phyloP scores from a whole-genome alignment of 2,888 invertebrate species.

The Bellardia pandia region DNA sequence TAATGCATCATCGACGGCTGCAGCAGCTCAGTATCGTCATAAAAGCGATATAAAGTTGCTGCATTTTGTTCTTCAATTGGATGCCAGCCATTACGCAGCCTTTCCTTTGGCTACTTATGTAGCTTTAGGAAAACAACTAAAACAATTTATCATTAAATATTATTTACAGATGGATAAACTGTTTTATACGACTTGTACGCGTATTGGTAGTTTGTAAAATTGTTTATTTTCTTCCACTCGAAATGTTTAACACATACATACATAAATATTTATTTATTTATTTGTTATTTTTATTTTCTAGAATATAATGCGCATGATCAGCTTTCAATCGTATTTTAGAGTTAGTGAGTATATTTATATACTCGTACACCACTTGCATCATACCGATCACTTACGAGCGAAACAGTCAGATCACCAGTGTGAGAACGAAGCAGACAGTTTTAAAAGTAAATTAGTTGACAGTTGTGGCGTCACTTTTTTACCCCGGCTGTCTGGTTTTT shows the following conservation, averaged over 20 bases:
- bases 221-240: not conserved
- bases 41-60: conserved; percentile 49
- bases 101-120: not conserved
- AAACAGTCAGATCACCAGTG: not conserved
- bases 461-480: conserved; percentile 63
- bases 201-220: not conserved
- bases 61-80: conserved; percentile 24
- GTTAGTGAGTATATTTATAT: conserved; percentile 13
- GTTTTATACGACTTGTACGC: conserved; percentile 2
- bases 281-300: conserved; percentile 12
- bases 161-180: conserved; percentile 39
- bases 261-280: conserved; percentile 34
- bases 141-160: conserved; percentile 58
- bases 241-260: conserved; percentile 34
- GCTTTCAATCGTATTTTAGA: conserved; percentile 7
- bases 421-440: conserved; percentile 31
- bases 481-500: conserved; percentile 27
- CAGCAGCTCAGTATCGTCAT: conserved; percentile 1
- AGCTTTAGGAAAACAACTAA: conserved; percentile 20
- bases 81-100: not conserved
- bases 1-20: conserved; percentile 77
- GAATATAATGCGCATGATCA: conserved; percentile 41
- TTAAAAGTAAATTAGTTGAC: conserved; percentile 56
- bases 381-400: conserved; percentile 26
- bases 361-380: conserved; percentile 15